These are phyloP conservation scores for Athrips mouffetella DNA, from an alignment of 2,888 invertebrate genomes.

Conservation along the genomic window DNA sequence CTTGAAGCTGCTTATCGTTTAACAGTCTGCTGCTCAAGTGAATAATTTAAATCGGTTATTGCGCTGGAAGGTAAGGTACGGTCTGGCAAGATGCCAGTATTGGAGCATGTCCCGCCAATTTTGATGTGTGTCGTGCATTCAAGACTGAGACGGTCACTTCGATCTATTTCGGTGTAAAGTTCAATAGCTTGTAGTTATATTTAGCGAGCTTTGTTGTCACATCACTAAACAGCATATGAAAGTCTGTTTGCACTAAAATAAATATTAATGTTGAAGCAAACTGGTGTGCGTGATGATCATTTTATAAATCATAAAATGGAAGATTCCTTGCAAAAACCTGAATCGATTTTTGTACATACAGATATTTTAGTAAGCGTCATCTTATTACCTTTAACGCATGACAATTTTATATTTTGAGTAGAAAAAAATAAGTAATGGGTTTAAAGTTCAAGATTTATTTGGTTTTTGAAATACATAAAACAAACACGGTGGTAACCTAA, in stretches of 20 bases:
- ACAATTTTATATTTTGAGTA: too few species aligned
- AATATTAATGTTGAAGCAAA: background rate
- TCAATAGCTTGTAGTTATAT: constrained; percentile 34
- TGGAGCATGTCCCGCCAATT: constrained; percentile 36
- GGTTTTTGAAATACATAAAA: too few species aligned
- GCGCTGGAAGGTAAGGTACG: constrained; percentile 32
- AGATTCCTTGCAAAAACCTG: too few species aligned
- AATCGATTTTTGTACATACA: too few species aligned
- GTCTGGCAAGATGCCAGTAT: constrained; percentile 37
- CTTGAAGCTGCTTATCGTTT: constrained; percentile 35
- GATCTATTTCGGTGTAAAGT: constrained; percentile 39
- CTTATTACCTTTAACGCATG: too few species aligned
- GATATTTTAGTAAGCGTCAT: too few species aligned
- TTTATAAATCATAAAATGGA: too few species aligned
- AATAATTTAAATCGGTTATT: constrained; percentile 27
- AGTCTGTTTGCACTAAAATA: background rate
- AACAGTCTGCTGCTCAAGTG: constrained; percentile 32
- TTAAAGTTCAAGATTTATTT: too few species aligned
- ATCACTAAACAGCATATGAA: background rate
- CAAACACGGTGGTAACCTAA: too few species aligned
- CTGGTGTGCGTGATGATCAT: background rate
- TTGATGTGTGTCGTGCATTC: constrained; percentile 33
- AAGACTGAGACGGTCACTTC: constrained; percentile 22
- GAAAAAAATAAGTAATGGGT: too few species aligned
- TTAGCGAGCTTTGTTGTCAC: constrained; percentile 3